A percentile compares a stretch with the other conserved stretches of the same genome.
Conservation (phyloP, 2,797 vertebrate species). For the Sylvilagus floridanus region DNA sequence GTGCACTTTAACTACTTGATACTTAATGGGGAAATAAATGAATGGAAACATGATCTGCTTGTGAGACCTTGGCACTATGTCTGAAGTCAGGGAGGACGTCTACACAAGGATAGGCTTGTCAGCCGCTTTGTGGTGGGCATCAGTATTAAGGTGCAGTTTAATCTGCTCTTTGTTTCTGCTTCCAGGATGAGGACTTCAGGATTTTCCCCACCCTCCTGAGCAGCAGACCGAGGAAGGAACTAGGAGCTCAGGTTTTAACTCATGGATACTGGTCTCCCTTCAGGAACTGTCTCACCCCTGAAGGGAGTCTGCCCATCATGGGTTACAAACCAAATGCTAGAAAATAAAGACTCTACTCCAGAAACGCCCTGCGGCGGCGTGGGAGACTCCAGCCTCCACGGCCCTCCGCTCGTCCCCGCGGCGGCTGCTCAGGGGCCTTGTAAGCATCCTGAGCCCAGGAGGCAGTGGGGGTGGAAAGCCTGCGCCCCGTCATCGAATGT, state of each 20-base stretch:
- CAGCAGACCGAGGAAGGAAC: neutral
- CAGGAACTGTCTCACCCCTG: neutral
- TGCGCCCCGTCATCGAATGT: neutral
- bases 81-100: neutral
- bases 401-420: too few relatives aligned
- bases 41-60: too few relatives aligned
- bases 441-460: constrained; percentile 14
- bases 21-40: too few relatives aligned
- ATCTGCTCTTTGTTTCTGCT: neutral
- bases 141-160: neutral
- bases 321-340: constrained; percentile 20
- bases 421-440: neutral
- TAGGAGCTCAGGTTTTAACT: neutral
- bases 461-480: neutral
- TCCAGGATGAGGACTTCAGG: neutral
- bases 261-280: neutral
- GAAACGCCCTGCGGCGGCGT: neutral
- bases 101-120: neutral
- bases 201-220: neutral
- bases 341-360: constrained; percentile 12
- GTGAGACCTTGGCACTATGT: too few relatives aligned
- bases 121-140: neutral
- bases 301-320: neutral
- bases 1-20: too few relatives aligned
- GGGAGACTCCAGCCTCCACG: too few relatives aligned